Evolutionary conservation across 2,888 invertebrate species (phyloP).

Genomic region (Teleogryllus oceanicus): DNA sequence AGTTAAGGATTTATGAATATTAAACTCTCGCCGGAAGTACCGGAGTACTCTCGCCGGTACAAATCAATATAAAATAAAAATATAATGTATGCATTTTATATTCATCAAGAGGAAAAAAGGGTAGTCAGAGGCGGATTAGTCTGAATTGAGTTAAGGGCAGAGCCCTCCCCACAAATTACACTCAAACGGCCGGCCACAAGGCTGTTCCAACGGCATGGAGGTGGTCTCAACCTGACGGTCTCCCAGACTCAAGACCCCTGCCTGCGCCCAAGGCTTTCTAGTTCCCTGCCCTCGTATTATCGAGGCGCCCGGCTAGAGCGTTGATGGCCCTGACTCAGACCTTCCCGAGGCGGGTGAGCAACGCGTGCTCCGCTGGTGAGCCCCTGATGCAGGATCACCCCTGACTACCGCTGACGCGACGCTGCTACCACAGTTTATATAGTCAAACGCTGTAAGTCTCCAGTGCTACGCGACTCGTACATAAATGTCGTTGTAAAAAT

Average conservation of each 20-base stretch:
- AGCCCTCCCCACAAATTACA: slow-evolving; percentile 62
- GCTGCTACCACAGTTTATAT: too few relatives aligned
- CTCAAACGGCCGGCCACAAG: slow-evolving; percentile 69
- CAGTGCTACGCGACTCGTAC: too few relatives aligned
- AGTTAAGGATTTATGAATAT: too few relatives aligned
- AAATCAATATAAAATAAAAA: too few relatives aligned
- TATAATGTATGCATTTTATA: too few relatives aligned
- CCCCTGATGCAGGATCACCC: slow-evolving; percentile 74
- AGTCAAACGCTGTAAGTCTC: too few relatives aligned
- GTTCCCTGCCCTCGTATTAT: slow-evolving; percentile 64
- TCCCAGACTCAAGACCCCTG: slow-evolving; percentile 52
- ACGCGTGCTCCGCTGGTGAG: slow-evolving; percentile 59
- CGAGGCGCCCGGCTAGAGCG: slow-evolving; percentile 69
- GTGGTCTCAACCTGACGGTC: slow-evolving; percentile 48
- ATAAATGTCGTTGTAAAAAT: too few relatives aligned
- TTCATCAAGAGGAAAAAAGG: neutral
- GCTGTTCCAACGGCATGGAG: slow-evolving; percentile 59
- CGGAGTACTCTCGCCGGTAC: too few relatives aligned
- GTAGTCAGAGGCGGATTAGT: slow-evolving; percentile 65
- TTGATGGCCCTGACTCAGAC: slow-evolving; percentile 69
- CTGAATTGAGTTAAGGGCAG: slow-evolving; percentile 77
- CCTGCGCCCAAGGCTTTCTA: slow-evolving; percentile 56
- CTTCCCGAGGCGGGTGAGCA: slow-evolving; percentile 70
- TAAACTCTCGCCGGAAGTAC: too few relatives aligned
- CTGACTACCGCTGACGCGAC: slow-evolving; percentile 49